Base-by-base conservation (phyloP, 2,113 vertebrate species). In the Athene cunicularia region DNA sequence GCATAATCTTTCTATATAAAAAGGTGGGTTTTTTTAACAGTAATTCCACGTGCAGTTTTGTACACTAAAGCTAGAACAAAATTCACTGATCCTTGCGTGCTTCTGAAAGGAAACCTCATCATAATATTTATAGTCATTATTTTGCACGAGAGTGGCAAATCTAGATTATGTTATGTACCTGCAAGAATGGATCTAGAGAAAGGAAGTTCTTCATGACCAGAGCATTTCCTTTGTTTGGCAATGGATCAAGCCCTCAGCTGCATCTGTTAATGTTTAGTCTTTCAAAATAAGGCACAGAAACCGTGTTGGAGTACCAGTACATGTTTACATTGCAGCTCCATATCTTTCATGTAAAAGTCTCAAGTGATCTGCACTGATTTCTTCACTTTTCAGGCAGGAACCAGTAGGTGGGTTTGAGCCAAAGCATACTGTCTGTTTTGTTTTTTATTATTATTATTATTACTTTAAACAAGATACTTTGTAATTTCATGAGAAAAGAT, bases 311-410 rank as follows among this genome's bases (percentile, higher is more conserved):
- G 41, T 63, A 60, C 63, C 77, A 55, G 79, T 37, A 88, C 89
- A n/a, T 93, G 97, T 98, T 98, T 97, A 97, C 97, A 96, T 81
- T 63, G 95, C 88, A 91, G 83, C 79, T 95, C 87, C 33, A 20
- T 68, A 56, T 55, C 70, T 87, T 84, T 91, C 76, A 16, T 83
- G 73, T 91, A 32, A 60, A 70, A 89, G 27, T 96, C 85, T 93
- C 49, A 39, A 86, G 92, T 73, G 80, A 71, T 92, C 68, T 92
- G 95, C 92, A 84, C 82, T 95, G 92, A 94, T 93, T 55, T 73
- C 77, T 90, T 91, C 52, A 19, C 33, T 80, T 94, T 97, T 64
- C 89, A 90, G 93, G 74, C 97, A 97, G 95, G 87, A 97, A 81
- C 84, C 95, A 82, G 75, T 59, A 30, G 41, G 63, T 73, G 96